These are phyloP conservation scores for Oreochromis spilurus DNA, from an alignment of 2,113 vertebrate genomes.

Conservation along the genomic window DNA sequence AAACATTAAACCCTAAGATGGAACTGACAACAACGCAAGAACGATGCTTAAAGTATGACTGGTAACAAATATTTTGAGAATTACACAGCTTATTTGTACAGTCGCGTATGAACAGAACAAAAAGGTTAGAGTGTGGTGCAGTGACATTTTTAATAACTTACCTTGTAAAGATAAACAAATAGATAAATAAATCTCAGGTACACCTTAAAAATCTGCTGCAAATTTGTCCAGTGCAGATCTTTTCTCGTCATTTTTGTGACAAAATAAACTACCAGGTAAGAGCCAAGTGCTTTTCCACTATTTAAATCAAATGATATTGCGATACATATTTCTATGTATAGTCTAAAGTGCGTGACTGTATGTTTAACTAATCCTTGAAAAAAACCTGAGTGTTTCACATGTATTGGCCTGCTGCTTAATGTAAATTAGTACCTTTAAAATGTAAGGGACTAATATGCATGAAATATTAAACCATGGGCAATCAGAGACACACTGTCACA, in stretches of 20 bases:
- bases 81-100: not conserved
- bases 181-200: not conserved
- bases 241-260: not conserved
- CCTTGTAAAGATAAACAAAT: not conserved
- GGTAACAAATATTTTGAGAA: not conserved
- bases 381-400: not conserved
- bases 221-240: not conserved
- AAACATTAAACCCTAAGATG: not conserved
- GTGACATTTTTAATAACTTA: not conserved
- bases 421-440: constrained; percentile 48
- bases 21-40: not conserved
- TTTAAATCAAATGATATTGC: not conserved
- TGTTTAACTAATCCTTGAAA: not conserved
- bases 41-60: not conserved
- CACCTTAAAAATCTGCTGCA: not conserved
- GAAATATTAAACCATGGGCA: constrained; percentile 65
- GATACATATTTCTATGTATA: not conserved
- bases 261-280: not conserved
- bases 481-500: constrained; percentile 52
- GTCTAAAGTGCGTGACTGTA: not conserved
- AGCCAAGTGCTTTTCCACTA: not conserved
- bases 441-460: constrained; percentile 53
- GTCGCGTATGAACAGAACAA: not conserved
- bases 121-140: not conserved
- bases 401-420: not conserved